Percentiles rank a stretch among this genome's conserved stretches.
Evolutionary conservation across 2,888 invertebrate species (phyloP).

Genomic region (Bombyx huttoni): DNA sequence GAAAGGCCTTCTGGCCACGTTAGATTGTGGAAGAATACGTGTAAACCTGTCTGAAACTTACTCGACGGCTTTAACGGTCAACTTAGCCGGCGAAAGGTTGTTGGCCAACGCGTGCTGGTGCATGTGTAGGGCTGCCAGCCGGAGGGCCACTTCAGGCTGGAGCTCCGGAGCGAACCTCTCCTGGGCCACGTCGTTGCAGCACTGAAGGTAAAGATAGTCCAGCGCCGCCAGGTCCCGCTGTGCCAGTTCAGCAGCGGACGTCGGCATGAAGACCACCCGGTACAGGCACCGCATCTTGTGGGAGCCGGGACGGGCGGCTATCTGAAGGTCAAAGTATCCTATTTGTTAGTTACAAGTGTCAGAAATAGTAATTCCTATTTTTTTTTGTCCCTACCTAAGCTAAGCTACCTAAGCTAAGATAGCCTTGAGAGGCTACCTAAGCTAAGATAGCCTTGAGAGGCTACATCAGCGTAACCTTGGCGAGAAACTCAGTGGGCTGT

Average conservation of each 20-base stretch:
- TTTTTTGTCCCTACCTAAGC: too few relatives aligned
- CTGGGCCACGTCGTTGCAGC: constrained; percentile 94
- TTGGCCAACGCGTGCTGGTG: constrained; percentile 90
- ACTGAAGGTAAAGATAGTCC: constrained; percentile 91
- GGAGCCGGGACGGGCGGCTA: constrained; percentile 91
- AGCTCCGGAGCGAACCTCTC: constrained; percentile 92
- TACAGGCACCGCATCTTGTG: constrained; percentile 92
- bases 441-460: too few relatives aligned
- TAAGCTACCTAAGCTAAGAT: too few relatives aligned
- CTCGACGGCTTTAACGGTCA: constrained; percentile 90
- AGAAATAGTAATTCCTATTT: too few relatives aligned
- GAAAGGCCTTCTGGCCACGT: too few relatives aligned
- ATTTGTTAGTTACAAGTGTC: not conserved
- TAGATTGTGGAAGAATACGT: too few relatives aligned
- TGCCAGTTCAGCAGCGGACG: constrained; percentile 86
- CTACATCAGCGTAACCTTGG: too few relatives aligned
- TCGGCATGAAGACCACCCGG: constrained; percentile 90
- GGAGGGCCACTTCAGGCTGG: constrained; percentile 84
- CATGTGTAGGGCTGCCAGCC: constrained; percentile 91
- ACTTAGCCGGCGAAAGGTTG: constrained; percentile 82
- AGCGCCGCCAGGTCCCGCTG: constrained; percentile 87
- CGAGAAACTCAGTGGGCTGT: too few relatives aligned
- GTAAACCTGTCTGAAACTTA: constrained; percentile 64
- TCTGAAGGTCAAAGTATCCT: constrained; percentile 62
- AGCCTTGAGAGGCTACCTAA: too few relatives aligned